Evolutionary conservation across 2,888 invertebrate genomes (phyloP), one percentile per base, ranked within the genome.

Genomic region (Aromia moschata): DNA sequence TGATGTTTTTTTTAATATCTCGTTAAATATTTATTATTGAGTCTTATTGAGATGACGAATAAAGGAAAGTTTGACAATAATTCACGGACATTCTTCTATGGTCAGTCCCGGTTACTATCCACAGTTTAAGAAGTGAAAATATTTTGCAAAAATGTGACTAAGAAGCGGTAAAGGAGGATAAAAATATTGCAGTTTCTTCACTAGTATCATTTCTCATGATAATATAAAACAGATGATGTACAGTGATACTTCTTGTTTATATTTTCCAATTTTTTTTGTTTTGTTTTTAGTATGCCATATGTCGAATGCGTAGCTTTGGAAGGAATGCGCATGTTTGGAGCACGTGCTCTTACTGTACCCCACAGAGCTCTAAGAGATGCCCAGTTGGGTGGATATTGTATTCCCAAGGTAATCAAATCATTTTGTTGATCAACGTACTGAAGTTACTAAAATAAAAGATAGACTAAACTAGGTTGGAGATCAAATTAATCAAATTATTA

Each of bases 351-450:
- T 74, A 89, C 90, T 7, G 86, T 94, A 2, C 93, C 93, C 0
- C 93, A 93, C 77, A 84, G 93, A 45, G 91, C 93, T 0, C 68
- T 91, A 5, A 85, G 83, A 64, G 87, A 93, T 64, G 92, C 93
- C 0, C 83, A 82, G 0, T 80, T 94, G 0, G 84, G 86, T 70
- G 93, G 92, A 44, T 89, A 89, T 74, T 81, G 82, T 55, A 89
- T 93, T 74, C 93, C 93, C 11, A 90, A 93, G 84, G 92, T 90
- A 81, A 77, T n/a, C n/a, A n/a, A n/a, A n/a, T n/a, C n/a, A n/a
- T n/a, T n/a, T n/a, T n/a, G n/a, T n/a, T n/a, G n/a, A n/a, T n/a
- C n/a, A n/a, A n/a, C n/a, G n/a, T n/a, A n/a, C n/a, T n/a, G n/a
- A n/a, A n/a, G n/a, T n/a, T n/a, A n/a, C n/a, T n/a, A n/a, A n/a